Evolutionary conservation across 2,113 vertebrate species (phyloP), one percentile per base, ranked within the genome.

Genomic region (Aegithalos caudatus): DNA sequence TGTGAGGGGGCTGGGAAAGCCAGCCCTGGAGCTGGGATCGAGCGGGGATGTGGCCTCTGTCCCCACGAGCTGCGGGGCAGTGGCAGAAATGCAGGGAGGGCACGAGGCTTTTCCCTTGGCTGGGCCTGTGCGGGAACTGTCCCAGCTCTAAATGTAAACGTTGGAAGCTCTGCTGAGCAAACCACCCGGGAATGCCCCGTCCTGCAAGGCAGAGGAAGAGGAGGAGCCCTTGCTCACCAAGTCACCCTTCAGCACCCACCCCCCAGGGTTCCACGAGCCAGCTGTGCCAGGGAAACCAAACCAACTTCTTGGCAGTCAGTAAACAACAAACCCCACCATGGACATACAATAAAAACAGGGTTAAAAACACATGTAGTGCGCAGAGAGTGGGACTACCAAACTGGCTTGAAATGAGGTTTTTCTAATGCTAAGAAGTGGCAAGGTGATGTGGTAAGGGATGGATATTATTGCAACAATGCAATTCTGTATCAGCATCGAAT

Each of bases 401-500:
- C 27, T 14, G 65, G 70, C 61, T n/a, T 6, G 64, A 92, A 96
- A 81, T 42, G 88, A 88, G 79, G 57, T 51, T 88, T 71, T 73
- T 51, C 31, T 77, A 28, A 21, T 6, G 37, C 40, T 69, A 51
- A 61, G 48, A 95, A 53, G 65, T 65, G 95, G 95, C 84, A 74
- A 64, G 45, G 2, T 9, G 86, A 72, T 27, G 35, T 11, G 7
- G 23, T 44, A 70, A 60, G 42, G 1, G 6, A 60, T 67, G 76
- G 72, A 7, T 29, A 61, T 95, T 96, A 94, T 86, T 95, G 95
- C 93, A 92, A 60, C 93, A 60, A 88, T 6, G 45, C 71, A 71
- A 92, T 87, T 87, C 92, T 24, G 66, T 38, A 21, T 50, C 62
- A 13, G 58, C 64, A 9, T 66, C 57, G 7, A 54, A 80, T 3